Percentiles rank a stretch among this genome's conserved stretches.
These are phyloP conservation scores for Vireo altiloquus DNA, from an alignment of 2,113 vertebrate genomes.

Conservation along the genomic window DNA sequence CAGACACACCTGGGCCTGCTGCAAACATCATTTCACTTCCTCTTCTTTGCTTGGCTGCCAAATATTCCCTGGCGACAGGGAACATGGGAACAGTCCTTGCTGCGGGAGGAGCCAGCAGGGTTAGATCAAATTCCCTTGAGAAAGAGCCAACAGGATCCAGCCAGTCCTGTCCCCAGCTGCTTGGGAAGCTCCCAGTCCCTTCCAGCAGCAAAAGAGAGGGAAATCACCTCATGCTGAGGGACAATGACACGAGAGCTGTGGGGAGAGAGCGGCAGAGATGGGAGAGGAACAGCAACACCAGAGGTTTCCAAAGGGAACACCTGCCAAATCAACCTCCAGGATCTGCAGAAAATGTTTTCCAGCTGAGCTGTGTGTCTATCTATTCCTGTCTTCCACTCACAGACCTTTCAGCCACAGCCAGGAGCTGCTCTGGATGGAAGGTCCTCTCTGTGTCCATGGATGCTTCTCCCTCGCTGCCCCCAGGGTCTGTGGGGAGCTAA, in stretches of 20 bases:
- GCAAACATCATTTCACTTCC: neutral
- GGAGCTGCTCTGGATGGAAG: constrained; percentile 90
- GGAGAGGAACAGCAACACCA: neutral
- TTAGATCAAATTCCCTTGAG: neutral
- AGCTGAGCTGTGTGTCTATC: neutral
- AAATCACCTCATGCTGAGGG: neutral
- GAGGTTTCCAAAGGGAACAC: neutral
- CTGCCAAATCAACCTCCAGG: neutral
- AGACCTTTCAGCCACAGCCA: constrained; percentile 93
- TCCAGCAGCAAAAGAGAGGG: neutral
- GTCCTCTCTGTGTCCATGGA: constrained; percentile 78
- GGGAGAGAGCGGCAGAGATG: accelerated
- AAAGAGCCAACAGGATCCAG: too few species aligned
- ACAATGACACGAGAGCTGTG: neutral
- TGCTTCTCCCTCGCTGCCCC: constrained; percentile 92
- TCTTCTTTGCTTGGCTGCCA: neutral
- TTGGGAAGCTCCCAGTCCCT: neutral
- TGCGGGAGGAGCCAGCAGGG: neutral
- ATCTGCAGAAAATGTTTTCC: neutral
- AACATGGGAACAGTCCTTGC: neutral
- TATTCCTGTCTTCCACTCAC: neutral
- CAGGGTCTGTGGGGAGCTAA: constrained; percentile 91
- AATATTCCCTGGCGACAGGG: neutral
- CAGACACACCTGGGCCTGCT: neutral
- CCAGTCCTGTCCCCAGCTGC: neutral